A percentile compares a stretch with the other conserved stretches of the same genome.
Conservation (phyloP, 2,888 invertebrate species). For the Tiliacea aurago region DNA sequence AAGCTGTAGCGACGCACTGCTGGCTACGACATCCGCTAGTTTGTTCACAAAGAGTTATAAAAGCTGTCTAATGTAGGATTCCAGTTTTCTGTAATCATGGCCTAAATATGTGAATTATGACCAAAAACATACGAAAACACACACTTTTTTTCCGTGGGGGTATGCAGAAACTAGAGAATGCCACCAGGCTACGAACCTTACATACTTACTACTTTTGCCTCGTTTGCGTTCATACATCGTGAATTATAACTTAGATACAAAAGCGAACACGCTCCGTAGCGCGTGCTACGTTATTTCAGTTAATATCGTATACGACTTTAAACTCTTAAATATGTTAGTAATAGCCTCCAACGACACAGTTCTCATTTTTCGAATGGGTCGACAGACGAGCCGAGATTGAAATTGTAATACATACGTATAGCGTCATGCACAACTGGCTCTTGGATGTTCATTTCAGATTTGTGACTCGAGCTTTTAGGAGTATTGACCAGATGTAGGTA, state of each 20-base stretch:
- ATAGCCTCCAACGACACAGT: constrained; percentile 68
- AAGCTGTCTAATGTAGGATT: neutral
- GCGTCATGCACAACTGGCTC: constrained; percentile 71
- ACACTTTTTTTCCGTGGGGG: no score
- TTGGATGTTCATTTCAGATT: constrained; percentile 59
- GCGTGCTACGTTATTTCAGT: constrained; percentile 13
- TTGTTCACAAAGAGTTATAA: constrained; percentile 6
- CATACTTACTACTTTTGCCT: no score
- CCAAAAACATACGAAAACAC: neutral
- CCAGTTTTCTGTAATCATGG: neutral
- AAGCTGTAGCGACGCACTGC: neutral
- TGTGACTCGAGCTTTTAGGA: constrained; percentile 26
- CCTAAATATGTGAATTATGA: neutral
- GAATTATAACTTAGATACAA: neutral
- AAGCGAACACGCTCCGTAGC: constrained; percentile 21
- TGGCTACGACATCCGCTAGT: neutral
- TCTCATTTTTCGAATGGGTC: constrained; percentile 79
- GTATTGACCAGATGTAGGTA: constrained; percentile 8
- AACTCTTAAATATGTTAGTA: constrained; percentile 42
- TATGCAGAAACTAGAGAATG: no score
- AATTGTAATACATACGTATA: constrained; percentile 71
- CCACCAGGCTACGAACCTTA: no score
- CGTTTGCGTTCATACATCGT: no score
- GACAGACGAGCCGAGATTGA: constrained; percentile 77
- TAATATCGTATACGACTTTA: constrained; percentile 42